These are phyloP conservation scores for Fratercula arctica DNA, from an alignment of 2,797 vertebrate genomes.

Conservation along the genomic window DNA sequence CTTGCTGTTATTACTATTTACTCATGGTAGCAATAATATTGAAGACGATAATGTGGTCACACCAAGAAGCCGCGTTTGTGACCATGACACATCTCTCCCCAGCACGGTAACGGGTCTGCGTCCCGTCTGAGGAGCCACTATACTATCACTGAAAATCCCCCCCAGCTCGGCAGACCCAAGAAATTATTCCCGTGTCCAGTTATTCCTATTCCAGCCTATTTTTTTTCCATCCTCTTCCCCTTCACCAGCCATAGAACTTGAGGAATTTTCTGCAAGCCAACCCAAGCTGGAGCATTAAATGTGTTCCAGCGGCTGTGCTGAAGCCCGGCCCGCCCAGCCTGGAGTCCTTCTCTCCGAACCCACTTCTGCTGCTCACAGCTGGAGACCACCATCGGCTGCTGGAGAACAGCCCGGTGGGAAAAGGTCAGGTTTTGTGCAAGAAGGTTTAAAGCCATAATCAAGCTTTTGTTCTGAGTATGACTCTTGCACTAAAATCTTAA, in stretches of 20 bases:
- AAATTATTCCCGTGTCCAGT: background rate
- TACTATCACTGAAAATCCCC: accelerated
- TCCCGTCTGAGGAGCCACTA: background rate
- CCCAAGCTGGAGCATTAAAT: background rate
- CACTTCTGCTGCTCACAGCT: background rate
- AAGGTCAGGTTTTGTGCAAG: slow-evolving; percentile 54
- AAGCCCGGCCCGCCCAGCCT: background rate
- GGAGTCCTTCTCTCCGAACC: slow-evolving; percentile 20
- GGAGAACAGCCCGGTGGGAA: slow-evolving; percentile 70
- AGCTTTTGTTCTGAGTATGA: slow-evolving; percentile 27
- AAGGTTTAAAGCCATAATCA: slow-evolving; percentile 58
- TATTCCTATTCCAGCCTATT: background rate
- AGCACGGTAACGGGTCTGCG: background rate
- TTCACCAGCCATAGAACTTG: background rate
- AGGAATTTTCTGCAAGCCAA: background rate
- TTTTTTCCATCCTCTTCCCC: background rate
- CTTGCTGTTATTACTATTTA: background rate
- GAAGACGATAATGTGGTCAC: background rate
- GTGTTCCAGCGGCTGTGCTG: background rate
- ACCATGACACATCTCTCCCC: background rate
- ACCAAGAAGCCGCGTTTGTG: background rate
- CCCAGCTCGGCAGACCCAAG: background rate
- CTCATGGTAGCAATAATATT: background rate
- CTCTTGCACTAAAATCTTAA: slow-evolving; percentile 63
- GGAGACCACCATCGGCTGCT: background rate